These are phyloP conservation scores for Nomada hirtipes DNA, from an alignment of 2,888 invertebrate species.

Conservation along the genomic window DNA sequence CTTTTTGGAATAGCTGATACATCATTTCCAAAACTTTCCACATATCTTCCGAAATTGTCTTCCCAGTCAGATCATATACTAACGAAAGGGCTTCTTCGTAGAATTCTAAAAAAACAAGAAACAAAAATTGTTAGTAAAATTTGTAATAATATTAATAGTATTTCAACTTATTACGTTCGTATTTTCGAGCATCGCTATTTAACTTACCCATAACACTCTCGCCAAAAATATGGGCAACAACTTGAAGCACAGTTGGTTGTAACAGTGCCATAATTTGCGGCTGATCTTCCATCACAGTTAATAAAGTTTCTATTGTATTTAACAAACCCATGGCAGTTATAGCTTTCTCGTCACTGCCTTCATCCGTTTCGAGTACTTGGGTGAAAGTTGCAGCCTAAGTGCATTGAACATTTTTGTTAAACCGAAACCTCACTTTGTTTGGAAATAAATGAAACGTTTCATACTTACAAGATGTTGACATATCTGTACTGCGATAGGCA, in stretches of 20 bases:
- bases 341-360: conserved; percentile 97
- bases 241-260: conserved; percentile 96
- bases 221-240: conserved; percentile 92
- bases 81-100: conserved; percentile 98
- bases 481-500: conserved; percentile 97
- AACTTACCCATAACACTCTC: conserved; percentile 92
- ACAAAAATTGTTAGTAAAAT: conserved; percentile 8
- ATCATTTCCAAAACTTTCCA: conserved; percentile 97
- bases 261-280: conserved; percentile 93
- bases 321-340: conserved; percentile 98
- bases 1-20: conserved; percentile 96
- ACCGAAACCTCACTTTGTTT: background rate
- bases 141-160: background rate
- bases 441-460: background rate
- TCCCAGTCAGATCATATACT: conserved; percentile 95
- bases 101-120: conserved; percentile 89
- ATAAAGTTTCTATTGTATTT: conserved; percentile 97
- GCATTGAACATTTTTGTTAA: conserved; percentile 16
- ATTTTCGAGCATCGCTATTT: background rate
- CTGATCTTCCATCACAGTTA: conserved; percentile 96
- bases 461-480: conserved; percentile 91
- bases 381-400: conserved; percentile 91
- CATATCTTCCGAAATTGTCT: conserved; percentile 95
- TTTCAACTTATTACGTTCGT: background rate
- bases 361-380: conserved; percentile 91